phyloP scores from a whole-genome alignment of 2,888 invertebrate species.

The Acanthacorydalis orientalis region DNA sequence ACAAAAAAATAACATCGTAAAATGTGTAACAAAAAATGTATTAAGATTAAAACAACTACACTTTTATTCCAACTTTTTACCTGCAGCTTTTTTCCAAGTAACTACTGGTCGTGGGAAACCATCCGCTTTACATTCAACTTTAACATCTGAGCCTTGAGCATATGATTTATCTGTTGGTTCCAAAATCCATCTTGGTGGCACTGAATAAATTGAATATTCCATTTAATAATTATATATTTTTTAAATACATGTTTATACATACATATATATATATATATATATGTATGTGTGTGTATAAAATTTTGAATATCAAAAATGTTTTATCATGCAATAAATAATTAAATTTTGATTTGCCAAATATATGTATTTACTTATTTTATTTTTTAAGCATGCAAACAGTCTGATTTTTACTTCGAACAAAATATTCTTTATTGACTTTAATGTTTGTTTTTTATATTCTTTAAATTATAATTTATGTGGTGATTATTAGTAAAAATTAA shows the following conservation, averaged over 20 bases:
- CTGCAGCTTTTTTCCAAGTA: slow-evolving; percentile 91
- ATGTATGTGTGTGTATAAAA: not conserved
- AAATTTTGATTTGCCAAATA: no score
- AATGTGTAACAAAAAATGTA: not conserved
- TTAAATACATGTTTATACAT: not conserved
- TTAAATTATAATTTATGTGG: no score
- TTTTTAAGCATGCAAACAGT: not conserved
- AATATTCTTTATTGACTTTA: no score
- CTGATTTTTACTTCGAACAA: no score
- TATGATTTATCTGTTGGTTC: slow-evolving; percentile 91
- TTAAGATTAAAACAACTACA: no score
- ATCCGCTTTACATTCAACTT: slow-evolving; percentile 91
- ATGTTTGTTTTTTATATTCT: no score
- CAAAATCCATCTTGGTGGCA: slow-evolving; percentile 90
- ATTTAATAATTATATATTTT: slow-evolving; percentile 12
- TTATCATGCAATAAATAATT: no score
- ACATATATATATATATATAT: no score
- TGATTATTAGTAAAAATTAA: no score
- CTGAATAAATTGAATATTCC: slow-evolving; percentile 34
- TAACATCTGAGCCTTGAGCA: slow-evolving; percentile 85
- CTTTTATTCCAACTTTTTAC: slow-evolving; percentile 28
- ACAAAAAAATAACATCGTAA: not conserved
- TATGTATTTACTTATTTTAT: no score
- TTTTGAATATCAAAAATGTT: not conserved
- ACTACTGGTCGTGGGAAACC: slow-evolving; percentile 89